Evolutionary conservation across 1,140 invertebrate genomes (phyloP), one percentile per base, ranked within the genome.

Genomic region (Drosophila lacertosa): DNA sequence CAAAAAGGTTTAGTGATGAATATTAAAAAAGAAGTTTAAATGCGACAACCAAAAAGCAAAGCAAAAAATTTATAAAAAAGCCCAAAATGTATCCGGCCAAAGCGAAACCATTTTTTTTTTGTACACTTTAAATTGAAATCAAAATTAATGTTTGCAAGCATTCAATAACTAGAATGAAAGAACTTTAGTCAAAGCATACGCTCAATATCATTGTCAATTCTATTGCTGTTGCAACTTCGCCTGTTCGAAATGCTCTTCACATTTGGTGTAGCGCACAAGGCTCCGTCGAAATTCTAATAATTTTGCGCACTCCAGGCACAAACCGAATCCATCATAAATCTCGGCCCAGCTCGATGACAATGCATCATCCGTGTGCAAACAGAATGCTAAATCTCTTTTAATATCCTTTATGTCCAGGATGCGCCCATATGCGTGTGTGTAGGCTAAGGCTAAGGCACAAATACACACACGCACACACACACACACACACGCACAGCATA

Each of bases 311-410:
- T 86, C 82, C 82, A 86, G 81, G 82, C 81, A 88, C 77, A 86
- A 86, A 86, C 81, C 82, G 82, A 88, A 89, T 90, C 86, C 89
- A 86, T 90, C 79, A 90, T 90, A 90, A 90, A 90, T 90, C 89
- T 90, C 88, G 88, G 89, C 70, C 79, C 83, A 57, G 73, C 89
- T 90, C 89, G 89, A 90, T 90, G 83, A 90, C 89, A 90, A 90
- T 90, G 82, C 89, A 90, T 90, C 89, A 90, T 90, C 89, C 84
- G 74, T 86, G 73, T 78, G 89, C 83, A 90, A 90, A 90, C 89
- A 90, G 63, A 88, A 74, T 75, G 82, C 80, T 86, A 90, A 89
- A 90, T 90, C 83, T 89, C 76, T 82, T 90, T 81, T 90, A 86
- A 90, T 90, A 90, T 90, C 83, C 82, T 88, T 88, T 88, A 75